Evolutionary conservation across 2,113 vertebrate species (phyloP).

Genomic region (Tachycineta bicolor): DNA sequence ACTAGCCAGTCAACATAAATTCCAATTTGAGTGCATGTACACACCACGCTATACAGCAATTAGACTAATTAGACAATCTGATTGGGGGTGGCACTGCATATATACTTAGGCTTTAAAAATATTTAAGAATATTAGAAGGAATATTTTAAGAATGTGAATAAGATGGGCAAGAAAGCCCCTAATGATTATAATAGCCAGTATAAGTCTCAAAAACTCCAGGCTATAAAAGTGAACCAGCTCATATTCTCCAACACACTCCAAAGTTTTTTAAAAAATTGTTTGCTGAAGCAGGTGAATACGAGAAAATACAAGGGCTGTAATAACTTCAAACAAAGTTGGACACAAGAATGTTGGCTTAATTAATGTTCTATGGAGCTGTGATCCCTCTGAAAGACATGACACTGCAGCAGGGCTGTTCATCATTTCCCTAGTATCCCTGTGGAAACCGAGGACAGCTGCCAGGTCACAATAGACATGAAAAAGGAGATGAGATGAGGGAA

Average conservation of each 20-base stretch:
- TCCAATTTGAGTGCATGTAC: background rate
- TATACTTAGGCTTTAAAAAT: conserved; percentile 29
- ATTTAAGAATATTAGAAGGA: conserved; percentile 12
- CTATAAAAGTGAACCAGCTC: background rate
- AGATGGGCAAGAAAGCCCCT: background rate
- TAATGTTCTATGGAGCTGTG: background rate
- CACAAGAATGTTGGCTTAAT: background rate
- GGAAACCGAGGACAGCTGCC: background rate
- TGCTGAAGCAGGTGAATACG: background rate
- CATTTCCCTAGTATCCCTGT: background rate
- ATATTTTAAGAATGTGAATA: background rate
- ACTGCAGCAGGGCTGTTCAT: background rate
- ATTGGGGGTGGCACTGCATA: background rate
- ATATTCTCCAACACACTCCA: background rate
- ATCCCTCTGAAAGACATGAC: background rate
- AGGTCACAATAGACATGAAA: background rate
- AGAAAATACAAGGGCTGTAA: background rate
- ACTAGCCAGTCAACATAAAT: background rate
- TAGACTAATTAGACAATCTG: background rate
- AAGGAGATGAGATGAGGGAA: background rate
- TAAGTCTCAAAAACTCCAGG: background rate
- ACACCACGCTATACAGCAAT: background rate
- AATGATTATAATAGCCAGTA: background rate
- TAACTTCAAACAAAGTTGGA: background rate
- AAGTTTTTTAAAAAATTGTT: background rate